Evolutionary conservation across 2,797 vertebrate species (phyloP).

Genomic region (Anguilla obscura): DNA sequence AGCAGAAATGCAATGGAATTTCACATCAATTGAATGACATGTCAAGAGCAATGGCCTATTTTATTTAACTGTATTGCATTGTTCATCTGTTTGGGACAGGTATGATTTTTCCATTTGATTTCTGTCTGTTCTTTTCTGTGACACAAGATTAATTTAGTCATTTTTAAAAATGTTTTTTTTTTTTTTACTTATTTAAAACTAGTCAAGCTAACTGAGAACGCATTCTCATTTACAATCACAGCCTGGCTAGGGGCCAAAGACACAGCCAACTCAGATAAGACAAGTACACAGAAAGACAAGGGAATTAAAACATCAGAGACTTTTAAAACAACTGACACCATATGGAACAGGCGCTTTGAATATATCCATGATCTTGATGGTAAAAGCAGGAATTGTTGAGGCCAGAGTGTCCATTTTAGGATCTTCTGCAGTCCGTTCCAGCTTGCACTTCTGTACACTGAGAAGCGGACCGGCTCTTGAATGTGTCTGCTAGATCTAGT

Average conservation of each 20-base stretch:
- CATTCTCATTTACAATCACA: neutral
- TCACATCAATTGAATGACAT: neutral
- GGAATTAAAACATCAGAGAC: slow-evolving; percentile 1
- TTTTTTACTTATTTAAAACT: neutral
- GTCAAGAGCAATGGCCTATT: neutral
- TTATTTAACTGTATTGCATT: neutral
- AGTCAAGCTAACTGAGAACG: neutral
- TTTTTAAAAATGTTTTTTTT: neutral
- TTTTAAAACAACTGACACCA: neutral
- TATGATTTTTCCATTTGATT: neutral
- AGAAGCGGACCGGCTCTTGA: neutral
- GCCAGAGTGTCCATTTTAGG: neutral
- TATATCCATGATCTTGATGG: neutral
- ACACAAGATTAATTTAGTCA: neutral
- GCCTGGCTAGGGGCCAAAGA: neutral
- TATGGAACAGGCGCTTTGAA: neutral
- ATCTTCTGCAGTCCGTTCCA: neutral
- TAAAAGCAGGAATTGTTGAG: neutral
- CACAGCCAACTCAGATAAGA: neutral
- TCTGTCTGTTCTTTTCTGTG: neutral
- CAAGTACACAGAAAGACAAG: neutral
- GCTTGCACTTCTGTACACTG: no score
- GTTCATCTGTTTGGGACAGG: neutral
- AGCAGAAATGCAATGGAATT: neutral
- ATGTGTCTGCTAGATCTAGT: neutral